Base-by-base conservation (phyloP, 2,797 vertebrate species). In the Clarias fuscus region DNA sequence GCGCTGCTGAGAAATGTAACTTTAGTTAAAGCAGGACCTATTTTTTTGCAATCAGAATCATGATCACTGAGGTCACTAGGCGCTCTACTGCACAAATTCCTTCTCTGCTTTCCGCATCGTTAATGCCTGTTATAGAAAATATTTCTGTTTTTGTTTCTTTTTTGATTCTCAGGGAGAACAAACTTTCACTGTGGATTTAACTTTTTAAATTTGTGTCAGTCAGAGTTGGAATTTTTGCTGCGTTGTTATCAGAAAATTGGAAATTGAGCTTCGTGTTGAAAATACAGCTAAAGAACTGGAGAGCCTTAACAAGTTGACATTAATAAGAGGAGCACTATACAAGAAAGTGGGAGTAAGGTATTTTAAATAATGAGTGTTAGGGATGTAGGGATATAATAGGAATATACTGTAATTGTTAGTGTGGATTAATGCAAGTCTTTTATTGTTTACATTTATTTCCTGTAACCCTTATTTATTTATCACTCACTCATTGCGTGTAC, bases 171-270 rank as follows among this genome's bases (percentile, higher is more conserved):
- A 75, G 53, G 84, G 70, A 78, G 88, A 88, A 90, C 86, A 84
- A 87, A 85, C 90, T 92, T 94, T 89, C 86, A 88, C 90, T 93
- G 91, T 90, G 93, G 93, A 92, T 93, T 94, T 43, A 48, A 89
- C 92, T 92, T 87, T 93, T 94, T 93, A 90, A 93, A 91, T 93
- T 76, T 91, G 88, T 93, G 91, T 95, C 91, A 94, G 94, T 93
- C 91, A 85, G 86, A 86, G 77, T 89, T 86, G 80, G 89, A 92
- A 92, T 90, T 92, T 85, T 78, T 92, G 91, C 94, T 93, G 88
- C 37, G 86, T 91, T 81, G 92, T 95, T 96, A 96, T 96, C 95
- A 96, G 94, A 95, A 95, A 96, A 96, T 96, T 94, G 94, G 91
- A 95, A 94, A 93, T 91, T 85, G 91, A 93, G 92, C 93, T 94